A percentile compares a stretch with the other conserved stretches of the same genome.
These are phyloP conservation scores for Sinocyclocheilus grahami DNA, from an alignment of 2,113 vertebrate species.

Conservation along the genomic window DNA sequence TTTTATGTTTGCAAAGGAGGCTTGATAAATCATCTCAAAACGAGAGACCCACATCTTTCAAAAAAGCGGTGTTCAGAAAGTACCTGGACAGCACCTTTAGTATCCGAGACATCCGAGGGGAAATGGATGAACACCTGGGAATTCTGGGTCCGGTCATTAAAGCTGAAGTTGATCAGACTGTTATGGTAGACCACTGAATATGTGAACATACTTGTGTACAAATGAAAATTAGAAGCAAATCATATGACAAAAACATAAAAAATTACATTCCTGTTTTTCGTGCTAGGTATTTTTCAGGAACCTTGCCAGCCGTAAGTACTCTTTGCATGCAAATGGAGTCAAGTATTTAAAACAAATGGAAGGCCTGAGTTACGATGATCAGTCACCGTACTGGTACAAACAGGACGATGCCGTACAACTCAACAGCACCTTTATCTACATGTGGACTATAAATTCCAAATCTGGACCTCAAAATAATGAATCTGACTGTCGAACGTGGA, in stretches of 20 bases:
- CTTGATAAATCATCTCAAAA: constrained; percentile 59
- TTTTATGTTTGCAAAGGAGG: constrained; percentile 33
- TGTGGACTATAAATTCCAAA: constrained; percentile 80
- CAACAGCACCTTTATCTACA: constrained; percentile 83
- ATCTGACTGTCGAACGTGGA: constrained; percentile 85
- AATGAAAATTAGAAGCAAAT: neutral
- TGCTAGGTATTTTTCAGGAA: constrained; percentile 91
- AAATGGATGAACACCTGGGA: constrained; percentile 88
- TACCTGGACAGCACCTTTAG: constrained; percentile 86
- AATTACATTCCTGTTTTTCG: constrained; percentile 30
- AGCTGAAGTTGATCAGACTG: constrained; percentile 89
- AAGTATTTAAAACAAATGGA: constrained; percentile 88
- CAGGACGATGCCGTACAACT: constrained; percentile 84
- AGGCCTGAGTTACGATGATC: constrained; percentile 84
- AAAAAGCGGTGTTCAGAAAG: constrained; percentile 86
- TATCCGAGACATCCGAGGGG: constrained; percentile 76
- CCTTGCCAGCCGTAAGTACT: constrained; percentile 85
- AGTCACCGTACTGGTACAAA: constrained; percentile 83
- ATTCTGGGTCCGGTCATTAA: constrained; percentile 91
- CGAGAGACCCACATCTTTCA: constrained; percentile 70
- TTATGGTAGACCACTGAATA: constrained; percentile 77
- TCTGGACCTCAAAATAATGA: constrained; percentile 77
- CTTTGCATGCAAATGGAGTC: constrained; percentile 91
- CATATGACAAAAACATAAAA: neutral
- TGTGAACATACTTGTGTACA: neutral